These are phyloP conservation scores for Aradophagus sp. DNA, from an alignment of 1,140 invertebrate species.

Conservation along the genomic window DNA sequence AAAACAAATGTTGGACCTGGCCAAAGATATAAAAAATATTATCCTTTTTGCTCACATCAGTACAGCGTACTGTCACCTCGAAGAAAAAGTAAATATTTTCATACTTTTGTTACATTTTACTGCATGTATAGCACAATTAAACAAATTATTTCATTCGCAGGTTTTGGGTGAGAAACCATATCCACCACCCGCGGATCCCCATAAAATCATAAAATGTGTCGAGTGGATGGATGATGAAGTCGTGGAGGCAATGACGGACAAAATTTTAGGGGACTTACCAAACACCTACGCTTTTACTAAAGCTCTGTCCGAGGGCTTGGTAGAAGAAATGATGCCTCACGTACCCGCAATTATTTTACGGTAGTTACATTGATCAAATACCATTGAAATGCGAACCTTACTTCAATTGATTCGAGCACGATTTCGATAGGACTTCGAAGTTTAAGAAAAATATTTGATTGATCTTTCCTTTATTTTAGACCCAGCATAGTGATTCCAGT, in stretches of 20 bases:
- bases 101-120: not conserved
- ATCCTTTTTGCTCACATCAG: constrained; percentile 78
- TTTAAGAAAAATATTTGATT: too few species aligned
- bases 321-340: constrained; percentile 82
- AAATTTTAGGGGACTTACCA: constrained; percentile 86
- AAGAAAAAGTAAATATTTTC: constrained; percentile 69
- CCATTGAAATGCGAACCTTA: not conserved
- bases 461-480: constrained; percentile 49
- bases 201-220: constrained; percentile 90
- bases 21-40: constrained; percentile 83
- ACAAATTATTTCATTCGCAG: constrained; percentile 56
- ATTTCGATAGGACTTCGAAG: too few species aligned
- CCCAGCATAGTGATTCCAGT: constrained; percentile 82
- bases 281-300: constrained; percentile 96
- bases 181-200: constrained; percentile 89
- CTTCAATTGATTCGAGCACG: too few species aligned
- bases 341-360: constrained; percentile 91
- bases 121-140: not conserved
- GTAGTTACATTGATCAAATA: constrained; percentile 65
- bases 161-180: constrained; percentile 84
- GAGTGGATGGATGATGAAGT: constrained; percentile 91
- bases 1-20: constrained; percentile 83
- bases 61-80: constrained; percentile 79
- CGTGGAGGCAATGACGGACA: constrained; percentile 82
- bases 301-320: constrained; percentile 87